Base-by-base conservation (phyloP, 2,888 invertebrate genomes). In the Chymomyza procnemis region DNA sequence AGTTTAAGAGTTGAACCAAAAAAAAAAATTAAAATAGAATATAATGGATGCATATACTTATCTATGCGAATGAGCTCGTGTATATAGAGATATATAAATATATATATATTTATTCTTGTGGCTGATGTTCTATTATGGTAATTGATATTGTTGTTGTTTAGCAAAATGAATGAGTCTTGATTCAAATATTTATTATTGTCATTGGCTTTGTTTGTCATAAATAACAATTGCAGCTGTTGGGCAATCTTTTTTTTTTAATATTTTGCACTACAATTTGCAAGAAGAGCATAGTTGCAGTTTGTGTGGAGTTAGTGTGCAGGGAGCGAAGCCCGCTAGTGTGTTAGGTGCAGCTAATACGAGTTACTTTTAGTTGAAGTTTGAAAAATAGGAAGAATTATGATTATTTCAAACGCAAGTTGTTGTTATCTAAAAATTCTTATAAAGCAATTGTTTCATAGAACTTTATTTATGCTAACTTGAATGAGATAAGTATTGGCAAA, bases 181-280 rank as follows among this genome's bases (percentile, higher is more conserved):
- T 85, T 82, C 80, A 87, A 85, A 82, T 85, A 80, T 80, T 85
- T 80, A 81, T 83, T 81, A 85, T 85, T 85, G 85, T 70, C 83
- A 76, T 74, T 79, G 79, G 74, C 54, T 50, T 52, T 64, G 57
- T 64, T 56, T 71, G 63, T 58, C 83, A 85, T 85, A 85, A 83
- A 83, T 83, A 83, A 87, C 83, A 86, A 76, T 83, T 87, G 85
- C 85, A 75, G 67, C 68, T 65, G 26, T 4, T 8, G 4, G 52
- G 52, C 52, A 52, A 8, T 50, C 18, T 50, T 0, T 50, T 18
- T 50, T 47, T 47, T n/a, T n/a, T n/a, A n/a, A n/a, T n/a, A n/a
- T n/a, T n/a, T 50, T 50, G 57, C 65, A 9, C 66, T 54, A 26
- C 48, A 63, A 21, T 54, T 3, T 19, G 4, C 4, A 26, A 50